These are phyloP conservation scores for Anguilla megastoma DNA, from an alignment of 2,797 vertebrate species.

Conservation along the genomic window DNA sequence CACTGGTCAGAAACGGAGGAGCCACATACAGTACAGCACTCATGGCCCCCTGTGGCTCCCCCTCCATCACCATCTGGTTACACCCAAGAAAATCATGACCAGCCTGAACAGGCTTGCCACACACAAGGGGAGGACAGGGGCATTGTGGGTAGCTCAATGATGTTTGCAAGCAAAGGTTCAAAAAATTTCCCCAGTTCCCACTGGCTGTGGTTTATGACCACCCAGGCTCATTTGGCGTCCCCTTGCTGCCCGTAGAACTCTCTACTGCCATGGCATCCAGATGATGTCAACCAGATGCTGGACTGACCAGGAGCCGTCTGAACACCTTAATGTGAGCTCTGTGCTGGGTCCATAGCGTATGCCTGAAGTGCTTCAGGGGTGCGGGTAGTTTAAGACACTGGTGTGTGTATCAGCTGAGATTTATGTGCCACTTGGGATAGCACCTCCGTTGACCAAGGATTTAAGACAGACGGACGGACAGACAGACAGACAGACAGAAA, in stretches of 20 bases:
- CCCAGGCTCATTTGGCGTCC: background rate
- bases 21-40: background rate
- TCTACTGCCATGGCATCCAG: slow-evolving; percentile 50
- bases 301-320: slow-evolving; percentile 26
- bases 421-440: slow-evolving; percentile 62
- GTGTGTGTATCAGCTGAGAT: slow-evolving; percentile 55
- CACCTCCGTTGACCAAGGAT: slow-evolving; percentile 47
- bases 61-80: background rate
- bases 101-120: background rate
- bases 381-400: slow-evolving; percentile 30
- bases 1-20: background rate
- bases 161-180: background rate
- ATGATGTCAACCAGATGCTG: slow-evolving; percentile 44
- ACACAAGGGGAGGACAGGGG: background rate
- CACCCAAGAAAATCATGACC: background rate
- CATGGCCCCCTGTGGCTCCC: too few species aligned
- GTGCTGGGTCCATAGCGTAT: background rate
- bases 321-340: background rate
- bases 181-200: background rate
- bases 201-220: background rate
- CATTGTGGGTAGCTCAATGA: background rate
- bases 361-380: slow-evolving; percentile 44
- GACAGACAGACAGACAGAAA: slow-evolving; percentile 36
- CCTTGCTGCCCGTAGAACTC: slow-evolving; percentile 32
- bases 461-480: slow-evolving; percentile 47